These are phyloP conservation scores for Sericinus montela DNA, from an alignment of 2,888 invertebrate species.

Conservation along the genomic window DNA sequence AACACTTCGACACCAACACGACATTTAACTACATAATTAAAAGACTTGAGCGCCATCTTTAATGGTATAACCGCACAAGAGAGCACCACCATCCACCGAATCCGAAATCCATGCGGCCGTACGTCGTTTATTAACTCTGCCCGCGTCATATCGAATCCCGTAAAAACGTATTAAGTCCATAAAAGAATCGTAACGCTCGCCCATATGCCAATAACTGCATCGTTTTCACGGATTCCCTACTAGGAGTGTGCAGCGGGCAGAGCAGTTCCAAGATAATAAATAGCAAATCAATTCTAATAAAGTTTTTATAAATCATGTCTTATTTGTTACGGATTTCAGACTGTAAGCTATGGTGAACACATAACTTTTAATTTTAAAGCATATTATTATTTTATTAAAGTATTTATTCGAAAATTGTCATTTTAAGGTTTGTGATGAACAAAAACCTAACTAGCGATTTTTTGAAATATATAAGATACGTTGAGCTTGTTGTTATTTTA, in stretches of 20 bases:
- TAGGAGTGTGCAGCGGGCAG: conserved; percentile 10
- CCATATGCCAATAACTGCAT: conserved; percentile 27
- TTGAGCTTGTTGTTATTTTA: too few species aligned
- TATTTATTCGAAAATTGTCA: too few species aligned
- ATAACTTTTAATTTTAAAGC: too few species aligned
- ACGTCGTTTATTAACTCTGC: conserved; percentile 32
- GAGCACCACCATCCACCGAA: neutral
- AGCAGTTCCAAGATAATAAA: neutral
- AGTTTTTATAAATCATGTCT: too few species aligned
- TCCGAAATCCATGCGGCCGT: neutral
- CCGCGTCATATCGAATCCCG: conserved; percentile 39
- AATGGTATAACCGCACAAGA: neutral
- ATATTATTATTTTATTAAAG: too few species aligned
- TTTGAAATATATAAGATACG: too few species aligned
- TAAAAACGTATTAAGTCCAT: conserved; percentile 50
- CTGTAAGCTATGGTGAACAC: too few species aligned
- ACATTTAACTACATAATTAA: neutral
- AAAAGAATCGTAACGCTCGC: conserved; percentile 41
- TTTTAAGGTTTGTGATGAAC: too few species aligned
- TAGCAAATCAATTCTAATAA: neutral
- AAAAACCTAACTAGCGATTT: too few species aligned
- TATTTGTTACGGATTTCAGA: too few species aligned
- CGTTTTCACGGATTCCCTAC: neutral
- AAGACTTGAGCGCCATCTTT: neutral
- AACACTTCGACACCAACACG: too few species aligned